Evolutionary conservation across 2,888 invertebrate genomes (phyloP).

Genomic region (Ctena decussata): DNA sequence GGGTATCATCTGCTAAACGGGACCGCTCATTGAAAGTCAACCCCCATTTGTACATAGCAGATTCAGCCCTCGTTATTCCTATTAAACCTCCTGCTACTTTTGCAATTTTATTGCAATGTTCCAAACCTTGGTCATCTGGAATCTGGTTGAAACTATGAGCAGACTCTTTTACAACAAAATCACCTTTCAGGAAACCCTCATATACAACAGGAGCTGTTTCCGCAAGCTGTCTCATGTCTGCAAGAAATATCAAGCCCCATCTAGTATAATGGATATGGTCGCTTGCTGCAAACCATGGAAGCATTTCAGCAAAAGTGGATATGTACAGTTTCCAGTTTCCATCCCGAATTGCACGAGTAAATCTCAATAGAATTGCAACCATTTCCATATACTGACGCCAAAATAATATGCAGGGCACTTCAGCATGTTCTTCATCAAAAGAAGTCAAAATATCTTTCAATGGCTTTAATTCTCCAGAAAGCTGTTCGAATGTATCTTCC

Average conservation of each 20-base stretch:
- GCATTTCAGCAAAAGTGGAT: too few relatives aligned
- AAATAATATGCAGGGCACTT: too few relatives aligned
- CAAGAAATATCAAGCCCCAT: conserved; percentile 24
- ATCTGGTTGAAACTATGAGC: background rate
- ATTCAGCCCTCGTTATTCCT: background rate
- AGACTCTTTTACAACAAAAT: conserved; percentile 35
- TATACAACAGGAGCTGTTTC: too few relatives aligned
- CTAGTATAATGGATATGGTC: conserved; percentile 12
- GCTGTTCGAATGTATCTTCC: too few relatives aligned
- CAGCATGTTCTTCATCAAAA: too few relatives aligned
- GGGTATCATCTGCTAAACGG: too few relatives aligned
- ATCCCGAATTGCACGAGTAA: conserved; percentile 25
- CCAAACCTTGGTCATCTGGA: background rate
- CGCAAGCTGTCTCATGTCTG: conserved; percentile 33
- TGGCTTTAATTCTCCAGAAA: too few relatives aligned
- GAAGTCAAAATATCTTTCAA: too few relatives aligned
- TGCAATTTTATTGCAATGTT: too few relatives aligned
- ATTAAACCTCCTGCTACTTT: background rate
- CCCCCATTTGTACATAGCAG: too few relatives aligned
- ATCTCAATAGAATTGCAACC: background rate
- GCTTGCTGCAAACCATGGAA: conserved; percentile 30
- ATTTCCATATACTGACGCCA: too few relatives aligned
- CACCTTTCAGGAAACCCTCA: background rate
- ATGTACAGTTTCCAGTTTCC: conserved; percentile 26
- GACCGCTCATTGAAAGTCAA: too few relatives aligned